A percentile compares a stretch with the other conserved stretches of the same genome.
Conservation (phyloP, 2,888 invertebrate genomes). For the Sepiola atlantica region DNA sequence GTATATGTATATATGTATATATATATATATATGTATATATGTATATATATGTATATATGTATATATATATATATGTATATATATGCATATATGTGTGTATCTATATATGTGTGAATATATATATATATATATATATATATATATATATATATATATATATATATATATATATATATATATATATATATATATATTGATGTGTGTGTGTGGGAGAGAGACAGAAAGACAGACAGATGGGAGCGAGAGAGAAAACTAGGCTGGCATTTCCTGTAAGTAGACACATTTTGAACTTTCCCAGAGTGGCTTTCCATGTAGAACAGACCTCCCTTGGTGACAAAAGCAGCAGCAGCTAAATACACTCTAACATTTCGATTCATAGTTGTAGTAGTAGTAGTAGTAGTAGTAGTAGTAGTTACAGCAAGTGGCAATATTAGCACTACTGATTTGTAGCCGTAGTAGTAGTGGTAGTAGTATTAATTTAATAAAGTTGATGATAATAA, state of each 20-base stretch:
- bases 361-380: neutral
- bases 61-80: neutral
- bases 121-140: neutral
- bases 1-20: neutral
- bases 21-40: neutral
- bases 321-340: neutral
- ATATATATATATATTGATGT: neutral
- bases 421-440: neutral
- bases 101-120: neutral
- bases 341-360: neutral
- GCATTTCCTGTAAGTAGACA: conserved; percentile 42
- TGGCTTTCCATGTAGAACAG: neutral
- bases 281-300: conserved; percentile 41
- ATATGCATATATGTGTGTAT: neutral
- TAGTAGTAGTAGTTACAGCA: neutral
- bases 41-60: neutral
- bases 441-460: neutral
- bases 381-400: neutral
- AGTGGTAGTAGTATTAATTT: neutral
- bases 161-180: neutral
- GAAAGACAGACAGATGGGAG: neutral
- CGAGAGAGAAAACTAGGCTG: neutral
- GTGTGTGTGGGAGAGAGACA: neutral
- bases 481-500: neutral
- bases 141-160: neutral